Conservation (phyloP, 2,888 invertebrate species). For the Trachelus tabidus region DNA sequence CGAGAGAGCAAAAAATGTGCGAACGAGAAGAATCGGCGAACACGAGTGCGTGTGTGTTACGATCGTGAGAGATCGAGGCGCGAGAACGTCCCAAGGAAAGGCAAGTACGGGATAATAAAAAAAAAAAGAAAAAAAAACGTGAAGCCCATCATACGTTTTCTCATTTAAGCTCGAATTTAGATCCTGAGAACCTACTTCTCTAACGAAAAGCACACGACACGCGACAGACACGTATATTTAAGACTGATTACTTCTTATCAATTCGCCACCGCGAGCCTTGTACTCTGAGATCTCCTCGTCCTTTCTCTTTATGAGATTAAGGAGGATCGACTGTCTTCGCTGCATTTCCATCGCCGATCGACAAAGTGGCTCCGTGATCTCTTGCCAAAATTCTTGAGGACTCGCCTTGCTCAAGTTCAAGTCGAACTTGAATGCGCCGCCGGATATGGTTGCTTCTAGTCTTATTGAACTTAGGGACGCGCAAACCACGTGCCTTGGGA, state of each 20-base stretch:
- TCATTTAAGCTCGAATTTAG: too few species aligned
- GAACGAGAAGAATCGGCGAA: too few species aligned
- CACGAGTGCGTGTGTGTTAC: too few species aligned
- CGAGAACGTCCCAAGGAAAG: too few species aligned
- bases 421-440: constrained; percentile 46
- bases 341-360: constrained; percentile 40
- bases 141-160: too few species aligned
- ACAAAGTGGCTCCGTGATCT: constrained; percentile 50
- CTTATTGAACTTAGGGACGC: constrained; percentile 37
- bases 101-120: too few species aligned
- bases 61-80: too few species aligned
- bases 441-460: constrained; percentile 42
- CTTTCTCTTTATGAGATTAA: constrained; percentile 51
- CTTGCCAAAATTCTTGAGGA: constrained; percentile 42
- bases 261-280: constrained; percentile 51
- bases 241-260: constrained; percentile 46
- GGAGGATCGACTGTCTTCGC: constrained; percentile 40
- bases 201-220: not conserved
- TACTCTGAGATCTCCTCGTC: constrained; percentile 59
- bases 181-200: too few species aligned
- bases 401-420: constrained; percentile 44
- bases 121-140: too few species aligned
- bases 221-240: not conserved
- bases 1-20: too few species aligned
- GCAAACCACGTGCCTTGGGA: constrained; percentile 38